A percentile compares a stretch with the other conserved stretches of the same genome.
Conservation (phyloP, 2,888 invertebrate species). For the Drosophila borealis region DNA sequence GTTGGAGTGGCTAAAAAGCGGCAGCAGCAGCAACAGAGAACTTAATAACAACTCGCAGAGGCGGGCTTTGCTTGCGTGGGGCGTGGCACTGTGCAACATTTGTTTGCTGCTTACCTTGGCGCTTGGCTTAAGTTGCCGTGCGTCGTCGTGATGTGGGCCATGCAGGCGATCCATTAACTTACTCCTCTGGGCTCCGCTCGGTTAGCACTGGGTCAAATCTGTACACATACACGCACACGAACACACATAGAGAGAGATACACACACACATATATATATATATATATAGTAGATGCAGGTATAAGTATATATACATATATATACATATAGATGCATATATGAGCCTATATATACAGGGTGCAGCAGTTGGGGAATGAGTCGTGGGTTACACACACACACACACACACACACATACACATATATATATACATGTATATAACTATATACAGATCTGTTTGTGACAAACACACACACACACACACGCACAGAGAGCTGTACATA, state of each 20-base stretch:
- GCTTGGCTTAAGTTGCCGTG: slow-evolving; percentile 85
- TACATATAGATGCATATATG: not conserved
- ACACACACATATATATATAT: not conserved
- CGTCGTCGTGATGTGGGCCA: slow-evolving; percentile 85
- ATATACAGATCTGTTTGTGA: slow-evolving; percentile 12
- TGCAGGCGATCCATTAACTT: slow-evolving; percentile 83
- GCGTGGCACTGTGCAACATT: not conserved
- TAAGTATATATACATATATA: not conserved
- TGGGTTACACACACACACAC: not conserved
- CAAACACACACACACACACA: slow-evolving; percentile 3
- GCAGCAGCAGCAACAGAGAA: slow-evolving; percentile 5
- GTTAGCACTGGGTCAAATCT: slow-evolving; percentile 36
- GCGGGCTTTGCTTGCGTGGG: not conserved
- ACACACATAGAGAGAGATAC: slow-evolving; percentile 4
- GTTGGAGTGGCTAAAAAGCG: not conserved
- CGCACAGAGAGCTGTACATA: slow-evolving; percentile 30
- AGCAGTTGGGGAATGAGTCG: not conserved
- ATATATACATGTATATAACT: not conserved
- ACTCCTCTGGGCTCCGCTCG: slow-evolving; percentile 44
- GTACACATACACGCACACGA: not conserved
- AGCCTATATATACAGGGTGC: slow-evolving; percentile 3
- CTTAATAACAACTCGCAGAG: not conserved
- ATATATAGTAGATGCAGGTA: not conserved
- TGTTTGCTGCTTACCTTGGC: slow-evolving; percentile 81
- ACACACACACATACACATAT: not conserved